Conservation (phyloP, 2,888 invertebrate species). For the Petrophora chlorosata region DNA sequence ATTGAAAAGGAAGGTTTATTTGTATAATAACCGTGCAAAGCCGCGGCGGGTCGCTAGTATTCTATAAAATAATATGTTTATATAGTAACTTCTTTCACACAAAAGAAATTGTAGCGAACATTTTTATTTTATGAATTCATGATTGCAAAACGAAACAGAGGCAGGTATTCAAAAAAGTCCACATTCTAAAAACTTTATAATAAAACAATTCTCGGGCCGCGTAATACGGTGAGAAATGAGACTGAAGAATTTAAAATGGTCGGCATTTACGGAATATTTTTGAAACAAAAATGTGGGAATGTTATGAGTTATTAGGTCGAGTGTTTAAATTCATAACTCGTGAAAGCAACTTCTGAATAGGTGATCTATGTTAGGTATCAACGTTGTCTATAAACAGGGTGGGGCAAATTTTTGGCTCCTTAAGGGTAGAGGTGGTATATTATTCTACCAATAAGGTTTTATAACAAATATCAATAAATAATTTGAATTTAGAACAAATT, state of each 20-base stretch:
- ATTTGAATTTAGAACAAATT: too few relatives aligned
- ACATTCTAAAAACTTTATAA: slow-evolving; percentile 67
- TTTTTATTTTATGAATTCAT: slow-evolving; percentile 65
- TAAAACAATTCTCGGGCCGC: slow-evolving; percentile 68
- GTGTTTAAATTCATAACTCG: slow-evolving; percentile 1
- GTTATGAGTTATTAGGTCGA: slow-evolving; percentile 12
- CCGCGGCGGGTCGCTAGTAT: too few relatives aligned
- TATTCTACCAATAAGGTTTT: too few relatives aligned
- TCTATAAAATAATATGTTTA: background rate
- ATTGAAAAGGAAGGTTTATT: too few relatives aligned
- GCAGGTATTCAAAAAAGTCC: slow-evolving; percentile 50
- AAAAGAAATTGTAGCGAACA: slow-evolving; percentile 44
- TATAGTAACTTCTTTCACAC: slow-evolving; percentile 50
- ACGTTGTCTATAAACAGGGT: too few relatives aligned
- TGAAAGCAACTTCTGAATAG: too few relatives aligned
- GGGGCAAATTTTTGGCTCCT: too few relatives aligned
- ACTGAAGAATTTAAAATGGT: slow-evolving; percentile 65
- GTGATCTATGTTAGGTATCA: too few relatives aligned
- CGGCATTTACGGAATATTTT: slow-evolving; percentile 62
- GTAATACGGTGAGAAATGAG: slow-evolving; percentile 67
- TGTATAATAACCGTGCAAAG: too few relatives aligned
- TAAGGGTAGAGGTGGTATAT: too few relatives aligned
- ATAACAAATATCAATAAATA: too few relatives aligned
- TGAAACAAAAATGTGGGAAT: slow-evolving; percentile 12
- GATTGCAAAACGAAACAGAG: slow-evolving; percentile 60